Evolutionary conservation across 2,888 invertebrate genomes (phyloP), one percentile per base, ranked within the genome.

Genomic region (Apomyelois bistriatella): DNA sequence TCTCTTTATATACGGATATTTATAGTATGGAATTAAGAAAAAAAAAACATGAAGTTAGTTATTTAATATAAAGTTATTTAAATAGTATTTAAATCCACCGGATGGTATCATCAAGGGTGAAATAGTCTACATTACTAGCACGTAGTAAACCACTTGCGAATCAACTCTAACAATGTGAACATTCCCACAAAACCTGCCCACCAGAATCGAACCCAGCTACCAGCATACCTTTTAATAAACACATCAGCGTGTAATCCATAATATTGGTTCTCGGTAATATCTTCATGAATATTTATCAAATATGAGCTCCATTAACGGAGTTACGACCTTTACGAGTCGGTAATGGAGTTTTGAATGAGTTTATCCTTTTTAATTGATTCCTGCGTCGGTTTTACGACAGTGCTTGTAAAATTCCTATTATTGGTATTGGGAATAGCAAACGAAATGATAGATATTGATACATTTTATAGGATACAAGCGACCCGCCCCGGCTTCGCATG

Each of bases 201-300:
- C 17, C 42, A 30, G 46, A 46, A 35, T 46, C 35, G 46, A 46
- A 46, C 46, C 32, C 32, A 35, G 32, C 16, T 32, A 35, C 32
- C 46, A 15, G 32, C 30, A 13, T 10, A 32, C 32, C 46, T 32
- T 46, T 16, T 46, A 46, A 46, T 46, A 46, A 46, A 46, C 46
- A 46, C 46, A 46, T 46, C 46, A 46, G 10, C 46, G 46, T 46
- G 46, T 46, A 46, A 46, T 46, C 35, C 46, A 46, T 46, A 46
- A 46, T 46, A 46, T 46, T 32, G 46, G 46, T 46, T 46, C 46
- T 46, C 46, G 32, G 15, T 35, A 46, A 35, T 35, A 35, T 6
- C 32, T 16, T 40, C 46, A 46, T 46, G 46, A 46, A 46, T 46
- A 46, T 46, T 46, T 10, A 46, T 32, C 16, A 16, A 30, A 4